These are phyloP conservation scores for Tragulus kanchil DNA, from an alignment of 2,113 vertebrate genomes.

Conservation along the genomic window DNA sequence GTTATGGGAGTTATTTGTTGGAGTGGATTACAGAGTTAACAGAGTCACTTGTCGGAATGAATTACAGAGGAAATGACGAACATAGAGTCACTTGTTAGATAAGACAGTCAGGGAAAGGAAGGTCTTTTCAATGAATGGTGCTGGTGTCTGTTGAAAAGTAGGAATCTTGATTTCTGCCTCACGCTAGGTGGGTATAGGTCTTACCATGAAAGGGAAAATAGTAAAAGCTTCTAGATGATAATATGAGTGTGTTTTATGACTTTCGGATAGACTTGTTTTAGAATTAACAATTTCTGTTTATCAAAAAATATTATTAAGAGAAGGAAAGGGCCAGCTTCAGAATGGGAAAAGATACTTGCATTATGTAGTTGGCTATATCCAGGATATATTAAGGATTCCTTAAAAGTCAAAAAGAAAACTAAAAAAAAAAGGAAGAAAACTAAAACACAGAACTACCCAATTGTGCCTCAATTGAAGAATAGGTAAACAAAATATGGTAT, in stretches of 20 bases:
- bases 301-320: not conserved
- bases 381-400: not conserved
- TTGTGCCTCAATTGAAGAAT: not conserved
- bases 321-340: not conserved
- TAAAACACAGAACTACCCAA: not conserved
- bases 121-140: not conserved
- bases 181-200: not conserved
- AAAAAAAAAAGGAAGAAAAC: too few species aligned
- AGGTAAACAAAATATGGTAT: not conserved
- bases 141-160: not conserved
- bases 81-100: not conserved
- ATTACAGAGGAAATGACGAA: constrained; percentile 4
- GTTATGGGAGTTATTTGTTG: not conserved
- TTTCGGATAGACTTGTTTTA: not conserved
- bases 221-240: not conserved
- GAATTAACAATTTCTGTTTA: not conserved
- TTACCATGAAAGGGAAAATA: not conserved
- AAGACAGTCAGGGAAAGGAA: not conserved
- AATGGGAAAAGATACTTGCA: not conserved
- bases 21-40: not conserved
- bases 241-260: not conserved
- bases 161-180: not conserved
- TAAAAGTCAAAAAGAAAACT: not conserved
- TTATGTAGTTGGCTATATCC: not conserved
- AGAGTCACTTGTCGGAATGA: not conserved